These are phyloP conservation scores for Drosophila novamexicana DNA, from an alignment of 1,140 invertebrate genomes.

Conservation along the genomic window DNA sequence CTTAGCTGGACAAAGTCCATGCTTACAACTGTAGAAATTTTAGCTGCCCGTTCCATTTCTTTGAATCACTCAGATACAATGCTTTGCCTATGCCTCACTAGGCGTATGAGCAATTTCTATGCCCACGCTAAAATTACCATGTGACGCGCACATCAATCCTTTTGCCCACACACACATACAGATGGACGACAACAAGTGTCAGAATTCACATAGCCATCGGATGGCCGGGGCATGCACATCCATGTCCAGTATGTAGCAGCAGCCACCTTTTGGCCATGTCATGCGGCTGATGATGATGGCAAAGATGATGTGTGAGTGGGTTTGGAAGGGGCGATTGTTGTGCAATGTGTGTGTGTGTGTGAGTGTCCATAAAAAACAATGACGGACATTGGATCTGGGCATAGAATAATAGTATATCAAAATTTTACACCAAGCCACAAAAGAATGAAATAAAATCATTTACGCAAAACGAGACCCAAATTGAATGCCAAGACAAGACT, in stretches of 20 bases:
- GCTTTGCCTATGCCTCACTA: slow-evolving; percentile 50
- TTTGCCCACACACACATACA: slow-evolving; percentile 21
- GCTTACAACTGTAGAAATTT: slow-evolving; percentile 18
- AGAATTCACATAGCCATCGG: slow-evolving; percentile 68
- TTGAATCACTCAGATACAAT: slow-evolving; percentile 8
- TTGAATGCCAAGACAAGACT: slow-evolving; percentile 64
- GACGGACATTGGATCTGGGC: slow-evolving; percentile 71
- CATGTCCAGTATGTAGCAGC: slow-evolving; percentile 53
- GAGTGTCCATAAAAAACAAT: slow-evolving; percentile 73
- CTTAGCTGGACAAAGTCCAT: slow-evolving; percentile 5
- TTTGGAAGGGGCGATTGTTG: slow-evolving; percentile 14
- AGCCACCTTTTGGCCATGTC: slow-evolving; percentile 67
- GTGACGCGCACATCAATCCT: slow-evolving; percentile 62
- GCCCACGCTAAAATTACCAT: slow-evolving; percentile 55
- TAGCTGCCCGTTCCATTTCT: slow-evolving; percentile 1
- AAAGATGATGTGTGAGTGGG: slow-evolving; percentile 32
- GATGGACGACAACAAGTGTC: slow-evolving; percentile 63
- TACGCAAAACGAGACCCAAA: slow-evolving; percentile 76
- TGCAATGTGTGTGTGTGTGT: slow-evolving; percentile 41
- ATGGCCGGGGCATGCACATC: slow-evolving; percentile 37
- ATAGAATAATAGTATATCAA: slow-evolving; percentile 81
- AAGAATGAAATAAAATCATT: slow-evolving; percentile 74
- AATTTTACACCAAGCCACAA: slow-evolving; percentile 64
- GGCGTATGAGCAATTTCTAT: slow-evolving; percentile 57
- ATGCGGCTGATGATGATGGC: slow-evolving; percentile 63